phyloP scores from a whole-genome alignment of 2,888 invertebrate genomes.

The Lomographa bimaculata region DNA sequence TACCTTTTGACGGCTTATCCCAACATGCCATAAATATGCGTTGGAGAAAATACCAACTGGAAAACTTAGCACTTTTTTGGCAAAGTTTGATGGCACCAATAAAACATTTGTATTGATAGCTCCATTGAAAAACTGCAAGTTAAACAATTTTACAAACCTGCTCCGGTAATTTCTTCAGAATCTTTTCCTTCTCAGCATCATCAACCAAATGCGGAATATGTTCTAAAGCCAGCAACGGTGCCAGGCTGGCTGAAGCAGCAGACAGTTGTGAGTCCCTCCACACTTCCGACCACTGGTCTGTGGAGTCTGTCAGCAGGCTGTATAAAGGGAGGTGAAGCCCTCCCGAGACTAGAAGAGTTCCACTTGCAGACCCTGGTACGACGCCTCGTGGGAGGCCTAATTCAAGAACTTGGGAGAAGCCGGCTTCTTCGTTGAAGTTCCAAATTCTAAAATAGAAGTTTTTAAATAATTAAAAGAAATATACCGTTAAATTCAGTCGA shows the following conservation, averaged over 20 bases:
- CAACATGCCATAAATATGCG: too few species aligned
- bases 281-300: slow-evolving; percentile 69
- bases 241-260: slow-evolving; percentile 83
- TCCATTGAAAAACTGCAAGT: too few species aligned
- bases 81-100: too few species aligned
- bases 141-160: too few species aligned
- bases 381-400: slow-evolving; percentile 85
- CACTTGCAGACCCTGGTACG: slow-evolving; percentile 86
- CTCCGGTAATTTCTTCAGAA: slow-evolving; percentile 80
- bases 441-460: slow-evolving; percentile 81
- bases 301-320: slow-evolving; percentile 60
- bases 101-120: too few species aligned
- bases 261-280: slow-evolving; percentile 76
- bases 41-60: too few species aligned
- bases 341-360: slow-evolving; percentile 84
- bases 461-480: too few species aligned
- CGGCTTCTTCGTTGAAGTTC: slow-evolving; percentile 88
- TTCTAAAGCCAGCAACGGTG: slow-evolving; percentile 82
- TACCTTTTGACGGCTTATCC: too few species aligned
- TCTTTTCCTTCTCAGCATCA: slow-evolving; percentile 73
- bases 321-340: slow-evolving; percentile 84
- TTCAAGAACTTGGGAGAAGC: slow-evolving; percentile 87
- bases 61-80: too few species aligned
- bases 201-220: slow-evolving; percentile 80
- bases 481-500: too few species aligned